Base-by-base conservation (phyloP, 2,888 invertebrate genomes). In the Dioctria linearis region DNA sequence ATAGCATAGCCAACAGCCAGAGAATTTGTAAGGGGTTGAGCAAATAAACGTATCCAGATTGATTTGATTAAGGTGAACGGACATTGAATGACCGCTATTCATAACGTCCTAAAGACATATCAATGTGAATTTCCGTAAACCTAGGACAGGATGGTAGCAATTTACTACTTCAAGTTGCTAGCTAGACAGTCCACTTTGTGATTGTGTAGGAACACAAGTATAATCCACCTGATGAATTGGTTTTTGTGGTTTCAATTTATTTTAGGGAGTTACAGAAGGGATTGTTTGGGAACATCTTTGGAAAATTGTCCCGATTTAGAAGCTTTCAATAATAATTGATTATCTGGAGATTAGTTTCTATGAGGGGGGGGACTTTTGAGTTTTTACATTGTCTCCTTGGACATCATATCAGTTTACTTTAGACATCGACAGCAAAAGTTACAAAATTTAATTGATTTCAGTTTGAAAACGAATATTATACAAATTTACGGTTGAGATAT, bases 51-150 rank as follows among this genome's bases (percentile, higher is more conserved):
- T 71, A 63, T 80, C 51, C 59, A 80, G 82, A 82, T 82, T 82
- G 80, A 82, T 82, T 82, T 80, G 82, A 82, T 80, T 80, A 80
- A 80, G 82, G 82, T 80, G 80, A 82, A 79, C 78, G 67, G 80
- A 80, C 80, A 82, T 82, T 63, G 80, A 67, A 75, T 82, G 82
- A 79, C 80, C 80, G 75, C 79, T 69, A 82, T 82, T 82, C 82
- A 82, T 82, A 80, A 82, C 49, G 78, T 66, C 57, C 43, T 65
- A 65, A 65, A 78, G 65, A 78, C 65, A 51, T 78, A 51, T 65
- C 78, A 63, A 54, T 75, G 75, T 59, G 75, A 59, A 59, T 75
- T 42, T n/a, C 57, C 6, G 75, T 13, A 61, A 61, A 59, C 59
- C 57, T 75, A 59, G 46, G 42, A 46, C 54, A 71, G 39, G 71